A percentile compares a stretch with the other conserved stretches of the same genome.
Conservation (phyloP, 53 echinoderm and acorn worm genomes). For the Mesocentrotus franciscanus region DNA sequence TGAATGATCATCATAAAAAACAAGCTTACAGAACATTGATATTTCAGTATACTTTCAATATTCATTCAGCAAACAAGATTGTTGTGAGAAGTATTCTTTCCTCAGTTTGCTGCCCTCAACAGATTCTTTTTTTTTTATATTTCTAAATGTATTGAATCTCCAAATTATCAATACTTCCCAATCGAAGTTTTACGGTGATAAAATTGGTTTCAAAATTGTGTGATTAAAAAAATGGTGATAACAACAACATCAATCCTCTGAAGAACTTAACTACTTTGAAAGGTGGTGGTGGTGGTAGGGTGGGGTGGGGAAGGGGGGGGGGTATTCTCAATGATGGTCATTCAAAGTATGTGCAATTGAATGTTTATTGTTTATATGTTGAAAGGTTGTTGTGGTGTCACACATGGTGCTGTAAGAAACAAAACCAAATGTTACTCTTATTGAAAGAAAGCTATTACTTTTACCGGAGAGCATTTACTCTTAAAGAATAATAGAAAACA, state of each 20-base stretch:
- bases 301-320: background rate
- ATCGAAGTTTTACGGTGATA: background rate
- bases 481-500: background rate
- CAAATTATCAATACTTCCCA: background rate
- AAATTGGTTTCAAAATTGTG: background rate
- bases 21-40: background rate
- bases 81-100: background rate
- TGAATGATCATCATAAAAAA: constrained; percentile 16
- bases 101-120: background rate
- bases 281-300: background rate
- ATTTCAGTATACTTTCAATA: background rate
- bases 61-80: background rate
- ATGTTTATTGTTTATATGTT: background rate
- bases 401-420: background rate
- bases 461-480: too few relatives aligned
- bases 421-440: background rate
- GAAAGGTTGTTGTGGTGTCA: background rate
- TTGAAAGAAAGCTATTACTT: background rate
- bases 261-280: too few relatives aligned
- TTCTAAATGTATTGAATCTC: too few relatives aligned
- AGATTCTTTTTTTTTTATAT: background rate
- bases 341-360: background rate
- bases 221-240: background rate
- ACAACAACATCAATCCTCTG: too few relatives aligned
- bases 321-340: background rate